Conservation (phyloP, 2,797 vertebrate genomes). For the Monodelphis domestica region DNA sequence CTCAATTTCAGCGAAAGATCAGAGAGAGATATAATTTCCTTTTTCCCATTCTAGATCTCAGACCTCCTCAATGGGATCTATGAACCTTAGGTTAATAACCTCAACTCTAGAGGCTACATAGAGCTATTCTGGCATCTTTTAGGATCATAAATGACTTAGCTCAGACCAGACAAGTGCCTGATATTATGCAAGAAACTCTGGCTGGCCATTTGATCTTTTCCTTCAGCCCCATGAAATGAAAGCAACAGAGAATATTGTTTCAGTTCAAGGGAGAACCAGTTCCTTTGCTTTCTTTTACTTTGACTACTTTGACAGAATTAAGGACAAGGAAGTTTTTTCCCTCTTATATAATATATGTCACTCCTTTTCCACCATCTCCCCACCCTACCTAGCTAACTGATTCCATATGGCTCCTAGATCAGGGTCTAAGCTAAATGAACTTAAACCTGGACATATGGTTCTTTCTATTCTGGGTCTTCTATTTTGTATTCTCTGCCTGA, state of each 20-base stretch:
- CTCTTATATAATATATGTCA: neutral
- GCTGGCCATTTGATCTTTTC: neutral
- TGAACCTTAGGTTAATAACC: neutral
- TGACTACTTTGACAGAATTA: neutral
- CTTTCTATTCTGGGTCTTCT: too few species aligned
- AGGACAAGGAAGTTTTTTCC: neutral
- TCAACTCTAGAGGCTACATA: neutral
- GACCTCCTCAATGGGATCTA: neutral
- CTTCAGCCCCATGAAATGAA: neutral
- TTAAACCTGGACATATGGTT: neutral
- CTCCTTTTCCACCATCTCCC: neutral
- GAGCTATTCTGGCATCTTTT: neutral
- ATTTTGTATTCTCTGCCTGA: neutral
- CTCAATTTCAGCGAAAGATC: neutral
- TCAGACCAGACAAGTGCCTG: neutral
- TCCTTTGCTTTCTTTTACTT: neutral
- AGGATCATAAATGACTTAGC: neutral
- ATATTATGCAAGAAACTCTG: neutral
- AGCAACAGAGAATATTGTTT: neutral
- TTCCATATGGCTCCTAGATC: too few species aligned
- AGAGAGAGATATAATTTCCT: neutral
- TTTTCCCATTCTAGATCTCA: neutral
- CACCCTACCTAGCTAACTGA: too few species aligned
- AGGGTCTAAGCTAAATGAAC: neutral
- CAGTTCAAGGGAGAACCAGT: neutral